Percentiles rank a stretch among this genome's conserved stretches.
Conservation (phyloP, 2,888 invertebrate species). For the Smittia sp. region DNA sequence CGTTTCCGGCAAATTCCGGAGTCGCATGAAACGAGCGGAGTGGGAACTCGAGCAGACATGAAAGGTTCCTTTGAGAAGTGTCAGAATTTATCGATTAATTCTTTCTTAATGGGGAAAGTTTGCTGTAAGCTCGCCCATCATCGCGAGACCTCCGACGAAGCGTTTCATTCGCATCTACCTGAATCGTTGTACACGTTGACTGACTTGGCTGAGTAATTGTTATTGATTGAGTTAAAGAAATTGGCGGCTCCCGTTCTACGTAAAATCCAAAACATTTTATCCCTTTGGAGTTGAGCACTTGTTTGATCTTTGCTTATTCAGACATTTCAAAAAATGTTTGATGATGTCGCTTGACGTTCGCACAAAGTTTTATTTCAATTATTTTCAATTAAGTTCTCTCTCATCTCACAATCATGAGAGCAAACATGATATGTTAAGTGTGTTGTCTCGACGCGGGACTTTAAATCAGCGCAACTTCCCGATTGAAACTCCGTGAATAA, state of each 20-base stretch:
- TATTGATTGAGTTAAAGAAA: constrained; percentile 49
- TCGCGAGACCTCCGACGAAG: too few species aligned
- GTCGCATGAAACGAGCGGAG: too few species aligned
- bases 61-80: too few species aligned
- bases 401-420: background rate
- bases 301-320: background rate
- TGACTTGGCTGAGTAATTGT: constrained; percentile 48
- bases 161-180: background rate
- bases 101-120: too few species aligned
- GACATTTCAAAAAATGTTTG: background rate
- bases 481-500: background rate
- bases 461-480: background rate
- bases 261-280: constrained; percentile 50
- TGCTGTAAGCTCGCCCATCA: too few species aligned
- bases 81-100: too few species aligned
- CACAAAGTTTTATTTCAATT: too few species aligned
- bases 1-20: too few species aligned
- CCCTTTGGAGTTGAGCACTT: background rate
- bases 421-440: background rate
- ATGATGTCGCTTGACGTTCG: too few species aligned
- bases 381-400: background rate
- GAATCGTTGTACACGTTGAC: constrained; percentile 43
- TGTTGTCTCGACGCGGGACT: background rate
- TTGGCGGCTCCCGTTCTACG: constrained; percentile 49
- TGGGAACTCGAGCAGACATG: too few species aligned